Evolutionary conservation across 2,113 vertebrate species (phyloP), one percentile per base, ranked within the genome.

Genomic region (Podarcis raffonei): DNA sequence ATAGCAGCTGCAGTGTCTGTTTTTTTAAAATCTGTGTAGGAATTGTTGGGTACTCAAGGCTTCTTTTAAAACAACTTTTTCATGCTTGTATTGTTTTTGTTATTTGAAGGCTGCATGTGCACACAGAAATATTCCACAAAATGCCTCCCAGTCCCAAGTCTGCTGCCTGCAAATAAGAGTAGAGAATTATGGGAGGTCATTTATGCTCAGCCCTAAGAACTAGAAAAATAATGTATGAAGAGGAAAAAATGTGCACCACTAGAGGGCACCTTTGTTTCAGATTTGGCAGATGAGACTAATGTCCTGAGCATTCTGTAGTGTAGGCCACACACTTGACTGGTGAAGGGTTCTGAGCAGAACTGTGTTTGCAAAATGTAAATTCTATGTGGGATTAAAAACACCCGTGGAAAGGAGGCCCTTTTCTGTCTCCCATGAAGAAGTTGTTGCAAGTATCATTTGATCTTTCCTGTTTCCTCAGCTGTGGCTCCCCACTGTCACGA

Each of bases 241-340:
- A 48, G 30, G 2, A 1, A 0, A 71, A 30, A 59, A 65, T 11
- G 0, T 13, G 0, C 23, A 1, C 88, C 95, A 86, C 94, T 68
- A 86, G 95, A 94, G 92, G 94, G 95, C 92, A 89, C 0, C 2
- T 62, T 69, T 35, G 90, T 83, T 91, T 92, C 81, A 84, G 75
- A 22, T 23, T 0, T 39, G 0, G 3, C 0, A 57, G 0, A 0
- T 3, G 3, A 6, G 75, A 16, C 1, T 1, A 27, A 42, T 0
- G 66, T 2, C 2, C 69, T 25, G 11, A 1, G 1, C 2, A 1
- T 79, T 83, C 69, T 57, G 18, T 59, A 27, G 30, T 53, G 48
- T 30, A 83, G 32, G 76, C 59, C n/a, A 42, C 0, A 1, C 6
- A 18, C 6, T 23, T 76, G 37, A 30, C 59, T 59, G 23, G 4